Conservation (phyloP, 2,797 vertebrate genomes). For the Artibeus jamaicensis region DNA sequence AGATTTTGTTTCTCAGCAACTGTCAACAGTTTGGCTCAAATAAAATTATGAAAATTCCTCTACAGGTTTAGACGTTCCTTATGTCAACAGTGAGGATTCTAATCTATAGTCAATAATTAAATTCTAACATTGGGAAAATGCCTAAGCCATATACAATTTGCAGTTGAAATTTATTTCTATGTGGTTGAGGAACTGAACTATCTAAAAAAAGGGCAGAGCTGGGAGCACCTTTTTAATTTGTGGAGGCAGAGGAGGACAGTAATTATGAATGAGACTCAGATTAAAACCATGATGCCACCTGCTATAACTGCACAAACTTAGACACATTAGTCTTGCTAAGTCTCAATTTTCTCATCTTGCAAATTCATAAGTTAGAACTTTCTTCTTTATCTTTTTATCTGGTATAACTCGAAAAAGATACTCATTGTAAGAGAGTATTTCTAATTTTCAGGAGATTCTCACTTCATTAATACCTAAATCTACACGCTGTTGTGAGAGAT, state of each 20-base stretch:
- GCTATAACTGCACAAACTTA: background rate
- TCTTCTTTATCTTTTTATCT: background rate
- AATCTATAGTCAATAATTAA: background rate
- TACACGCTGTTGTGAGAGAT: background rate
- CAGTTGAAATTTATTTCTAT: background rate
- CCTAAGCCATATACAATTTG: background rate
- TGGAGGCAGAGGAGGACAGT: background rate
- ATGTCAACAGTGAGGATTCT: background rate
- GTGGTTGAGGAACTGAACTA: background rate
- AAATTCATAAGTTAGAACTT: background rate
- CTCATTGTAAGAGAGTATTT: background rate
- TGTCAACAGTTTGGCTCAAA: background rate
- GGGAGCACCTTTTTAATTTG: background rate
- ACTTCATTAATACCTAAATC: background rate
- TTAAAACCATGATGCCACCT: background rate
- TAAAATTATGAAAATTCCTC: background rate
- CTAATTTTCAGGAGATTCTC: background rate
- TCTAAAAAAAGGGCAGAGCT: background rate
- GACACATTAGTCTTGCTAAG: background rate
- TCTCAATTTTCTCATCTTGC: background rate
- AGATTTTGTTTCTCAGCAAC: background rate
- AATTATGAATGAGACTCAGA: background rate
- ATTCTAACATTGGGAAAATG: conserved; percentile 24
- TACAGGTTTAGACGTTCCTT: background rate
- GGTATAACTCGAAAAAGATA: background rate